Conservation (phyloP, 2,113 vertebrate species). For the Callocephalon fimbriatum region DNA sequence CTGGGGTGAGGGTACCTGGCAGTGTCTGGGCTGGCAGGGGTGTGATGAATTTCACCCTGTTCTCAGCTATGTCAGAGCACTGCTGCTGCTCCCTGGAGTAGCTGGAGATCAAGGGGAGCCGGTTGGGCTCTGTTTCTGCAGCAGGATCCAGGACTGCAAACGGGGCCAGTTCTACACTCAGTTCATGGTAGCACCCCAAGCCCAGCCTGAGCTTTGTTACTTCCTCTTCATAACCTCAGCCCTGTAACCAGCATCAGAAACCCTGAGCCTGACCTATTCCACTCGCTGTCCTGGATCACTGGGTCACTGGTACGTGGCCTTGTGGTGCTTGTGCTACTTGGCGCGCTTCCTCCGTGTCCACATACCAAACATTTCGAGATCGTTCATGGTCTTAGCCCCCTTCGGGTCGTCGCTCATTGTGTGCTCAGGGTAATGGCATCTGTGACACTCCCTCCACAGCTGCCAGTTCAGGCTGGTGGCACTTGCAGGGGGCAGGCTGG, state of each 20-base stretch:
- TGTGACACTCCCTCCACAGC: accelerated
- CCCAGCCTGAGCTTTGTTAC: background rate
- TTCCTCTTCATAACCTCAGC: background rate
- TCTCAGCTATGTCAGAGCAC: background rate
- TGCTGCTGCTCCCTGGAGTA: background rate
- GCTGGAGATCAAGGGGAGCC: accelerated
- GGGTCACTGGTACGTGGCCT: accelerated
- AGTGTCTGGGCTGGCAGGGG: background rate
- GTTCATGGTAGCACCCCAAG: background rate
- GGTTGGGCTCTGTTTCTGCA: background rate
- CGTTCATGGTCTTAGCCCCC: no score
- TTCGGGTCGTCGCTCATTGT: accelerated
- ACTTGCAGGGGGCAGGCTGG: background rate
- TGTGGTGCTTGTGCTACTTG: accelerated
- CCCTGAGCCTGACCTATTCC: accelerated
- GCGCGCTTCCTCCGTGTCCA: accelerated
- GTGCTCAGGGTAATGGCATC: accelerated
- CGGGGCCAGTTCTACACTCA: background rate
- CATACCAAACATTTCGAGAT: no score
- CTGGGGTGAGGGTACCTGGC: accelerated
- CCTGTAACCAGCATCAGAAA: accelerated
- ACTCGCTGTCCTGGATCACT: background rate
- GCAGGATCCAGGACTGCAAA: background rate
- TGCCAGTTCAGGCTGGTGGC: background rate
- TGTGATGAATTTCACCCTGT: accelerated